Evolutionary conservation across 2,797 vertebrate species (phyloP), one percentile per base, ranked within the genome.

Genomic region (Botia kubotai): DNA sequence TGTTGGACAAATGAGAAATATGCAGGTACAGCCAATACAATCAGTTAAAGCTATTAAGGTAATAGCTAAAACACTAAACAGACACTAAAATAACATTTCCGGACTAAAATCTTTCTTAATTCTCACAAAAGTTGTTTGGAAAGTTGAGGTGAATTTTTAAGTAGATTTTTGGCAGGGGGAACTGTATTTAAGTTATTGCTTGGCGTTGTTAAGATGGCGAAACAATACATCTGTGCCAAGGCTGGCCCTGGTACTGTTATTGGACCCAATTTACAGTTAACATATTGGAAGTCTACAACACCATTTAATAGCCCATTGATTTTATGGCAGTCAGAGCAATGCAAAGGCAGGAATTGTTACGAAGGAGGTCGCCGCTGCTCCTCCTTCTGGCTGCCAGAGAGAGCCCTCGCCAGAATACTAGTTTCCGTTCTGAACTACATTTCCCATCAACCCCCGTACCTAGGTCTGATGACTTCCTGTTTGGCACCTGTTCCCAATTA

Each of bases 221-320:
- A 58, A 76, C 29, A 26, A 58, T 72, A 19, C 48, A 71, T 58
- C 6, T 50, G 29, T 58, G 46, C 63, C 68, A 80, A 78, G 17
- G 13, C 21, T 60, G 39, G 26, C 43, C 62, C 21, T 53, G 53
- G 7, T 33, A 67, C 21, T 52, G 12, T 43, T 60, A 74, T 52
- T 73, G 55, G 23, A 36, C 53, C 52, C 48, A 72, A 65, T 82
- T 73, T 65, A 60, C 17, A 80, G 58, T 52, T 57, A 36, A 48
- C 26, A 72, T 58, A 65, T 52, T 75, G 29, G 14, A 71, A 70
- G 29, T 60, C 4, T 70, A 69, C 53, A 62, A 39, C 48, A 75
- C 8, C 23, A 66, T 72, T 83, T 58, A 50, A 62, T 68, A 76
- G 52, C 52, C 68, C 43, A 62, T 72, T 73, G 73, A 77, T 77